Evolutionary conservation across 2,113 vertebrate genomes (phyloP).

Genomic region (Pithys albifrons): DNA sequence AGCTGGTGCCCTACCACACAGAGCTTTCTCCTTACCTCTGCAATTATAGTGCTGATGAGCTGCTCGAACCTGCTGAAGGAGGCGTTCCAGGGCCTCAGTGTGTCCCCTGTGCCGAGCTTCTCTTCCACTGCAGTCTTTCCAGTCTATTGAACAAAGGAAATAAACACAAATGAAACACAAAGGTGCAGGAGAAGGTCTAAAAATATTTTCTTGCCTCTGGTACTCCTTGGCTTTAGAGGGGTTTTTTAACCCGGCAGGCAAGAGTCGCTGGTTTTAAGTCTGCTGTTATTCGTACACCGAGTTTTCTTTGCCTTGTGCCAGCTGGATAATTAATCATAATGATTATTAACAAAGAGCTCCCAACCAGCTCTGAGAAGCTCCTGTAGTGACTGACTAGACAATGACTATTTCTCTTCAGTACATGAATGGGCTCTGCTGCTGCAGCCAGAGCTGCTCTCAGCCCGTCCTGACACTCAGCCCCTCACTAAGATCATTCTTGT

Average conservation of each 20-base stretch:
- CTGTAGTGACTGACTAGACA: not conserved
- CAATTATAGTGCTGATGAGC: slow-evolving; percentile 88
- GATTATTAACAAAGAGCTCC: slow-evolving; percentile 12
- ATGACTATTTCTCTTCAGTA: not conserved
- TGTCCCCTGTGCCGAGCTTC: slow-evolving; percentile 85
- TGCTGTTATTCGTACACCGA: not conserved
- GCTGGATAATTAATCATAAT: slow-evolving; percentile 18
- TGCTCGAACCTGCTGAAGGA: slow-evolving; percentile 92
- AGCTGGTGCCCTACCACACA: slow-evolving; percentile 77
- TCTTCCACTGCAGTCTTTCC: slow-evolving; percentile 89
- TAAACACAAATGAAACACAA: slow-evolving; percentile 73
- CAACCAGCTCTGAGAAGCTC: not conserved
- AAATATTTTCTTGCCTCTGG: slow-evolving; percentile 25
- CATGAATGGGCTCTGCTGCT: not conserved
- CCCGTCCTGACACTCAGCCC: not conserved
- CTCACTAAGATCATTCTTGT: not conserved
- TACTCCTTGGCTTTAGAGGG: not conserved
- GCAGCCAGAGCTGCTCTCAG: not conserved
- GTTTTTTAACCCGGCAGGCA: not conserved
- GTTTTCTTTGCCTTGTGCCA: not conserved
- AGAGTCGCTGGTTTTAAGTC: not conserved
- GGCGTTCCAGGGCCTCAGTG: slow-evolving; percentile 89
- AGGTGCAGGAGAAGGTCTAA: slow-evolving; percentile 33
- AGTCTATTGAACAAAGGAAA: slow-evolving; percentile 86
- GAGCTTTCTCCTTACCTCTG: slow-evolving; percentile 86